Evolutionary conservation across 2,113 vertebrate species (phyloP), one percentile per base, ranked within the genome.

Genomic region (Aramus guarauna): DNA sequence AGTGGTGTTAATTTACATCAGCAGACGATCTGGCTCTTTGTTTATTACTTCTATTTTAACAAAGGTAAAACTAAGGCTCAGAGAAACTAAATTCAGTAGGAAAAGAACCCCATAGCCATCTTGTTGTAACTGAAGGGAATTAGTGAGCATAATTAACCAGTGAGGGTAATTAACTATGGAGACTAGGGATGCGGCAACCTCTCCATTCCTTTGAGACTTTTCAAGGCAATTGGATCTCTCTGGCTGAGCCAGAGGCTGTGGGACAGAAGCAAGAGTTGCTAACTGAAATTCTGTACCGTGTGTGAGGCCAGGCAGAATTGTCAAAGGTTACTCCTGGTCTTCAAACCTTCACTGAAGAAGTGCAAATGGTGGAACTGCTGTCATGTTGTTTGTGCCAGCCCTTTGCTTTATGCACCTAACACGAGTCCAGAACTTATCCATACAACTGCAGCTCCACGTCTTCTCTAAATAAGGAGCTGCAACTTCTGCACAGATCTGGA

Each of bases 81-180:
- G 9, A 88, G 30, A 74, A 87, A 55, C 47, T 41, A 67, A 84
- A 85, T 56, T 43, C 41, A 62, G 10, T 8, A n/a, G 20, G 18
- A 6, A 47, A 48, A 50, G 62, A 67, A n/a, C 0, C 1, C 6
- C n/a, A 20, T 8, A 60, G 17, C 10, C n/a, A 71, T 62, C 47
- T 77, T 58, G 15, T 55, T 90, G 73, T 55, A 81, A 75, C n/a
- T 62, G 60, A 91, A 72, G 63, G 37, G 43, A 85, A 68, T 59
- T 71, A 82, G 47, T 59, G 59, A 88, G 14, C 21, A 45, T 86
- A 79, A 85, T 83, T 80, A 95, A 79, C 60, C 23, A 72, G 11
- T 37, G 30, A 91, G 36, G 7, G 24, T 89, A 94, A 81, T 91
- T 91, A 96, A 89, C 60, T 16, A 63, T 16, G 41, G 37, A 86